phyloP scores from a whole-genome alignment of 1,140 invertebrate species.

The Ceratosolen fusciceps region DNA sequence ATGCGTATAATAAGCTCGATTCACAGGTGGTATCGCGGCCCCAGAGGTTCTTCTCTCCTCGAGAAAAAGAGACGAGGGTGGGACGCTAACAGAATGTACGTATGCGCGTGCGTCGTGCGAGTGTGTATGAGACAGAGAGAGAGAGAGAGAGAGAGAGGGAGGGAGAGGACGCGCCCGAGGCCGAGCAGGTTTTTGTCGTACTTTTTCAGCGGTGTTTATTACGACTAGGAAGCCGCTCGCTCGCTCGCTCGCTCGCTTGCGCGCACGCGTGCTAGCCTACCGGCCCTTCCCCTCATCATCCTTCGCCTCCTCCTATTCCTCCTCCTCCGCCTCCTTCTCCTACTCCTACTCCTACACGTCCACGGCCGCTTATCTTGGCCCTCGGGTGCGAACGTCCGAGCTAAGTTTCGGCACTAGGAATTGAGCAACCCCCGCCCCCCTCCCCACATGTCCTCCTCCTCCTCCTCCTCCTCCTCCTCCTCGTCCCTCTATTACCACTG shows the following conservation, averaged over 20 bases:
- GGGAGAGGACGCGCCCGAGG: constrained; percentile 61
- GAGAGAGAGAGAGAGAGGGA: constrained; percentile 38
- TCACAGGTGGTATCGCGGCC: constrained; percentile 52
- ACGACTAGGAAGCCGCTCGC: constrained; percentile 66
- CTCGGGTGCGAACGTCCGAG: neutral
- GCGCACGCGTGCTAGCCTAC: constrained; percentile 3
- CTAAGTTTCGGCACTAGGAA: constrained; percentile 1
- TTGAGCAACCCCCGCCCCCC: neutral
- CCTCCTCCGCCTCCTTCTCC: too few species aligned
- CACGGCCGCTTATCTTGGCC: neutral
- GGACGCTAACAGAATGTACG: too few species aligned
- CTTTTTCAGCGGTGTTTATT: constrained; percentile 67
- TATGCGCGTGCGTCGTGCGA: too few species aligned
- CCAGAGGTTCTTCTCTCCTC: too few species aligned
- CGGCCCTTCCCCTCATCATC: neutral
- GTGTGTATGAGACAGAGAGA: too few species aligned
- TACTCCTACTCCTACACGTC: too few species aligned
- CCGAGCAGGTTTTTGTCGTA: constrained; percentile 67
- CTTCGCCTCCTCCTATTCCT: too few species aligned
- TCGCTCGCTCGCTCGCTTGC: neutral
- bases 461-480: too few species aligned
- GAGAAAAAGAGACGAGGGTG: too few species aligned
- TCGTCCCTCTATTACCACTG: too few species aligned
- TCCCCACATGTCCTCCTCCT: neutral
- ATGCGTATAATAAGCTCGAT: constrained; percentile 42